Base-by-base conservation (phyloP, 2,888 invertebrate genomes). In the Craniophora ligustri region DNA sequence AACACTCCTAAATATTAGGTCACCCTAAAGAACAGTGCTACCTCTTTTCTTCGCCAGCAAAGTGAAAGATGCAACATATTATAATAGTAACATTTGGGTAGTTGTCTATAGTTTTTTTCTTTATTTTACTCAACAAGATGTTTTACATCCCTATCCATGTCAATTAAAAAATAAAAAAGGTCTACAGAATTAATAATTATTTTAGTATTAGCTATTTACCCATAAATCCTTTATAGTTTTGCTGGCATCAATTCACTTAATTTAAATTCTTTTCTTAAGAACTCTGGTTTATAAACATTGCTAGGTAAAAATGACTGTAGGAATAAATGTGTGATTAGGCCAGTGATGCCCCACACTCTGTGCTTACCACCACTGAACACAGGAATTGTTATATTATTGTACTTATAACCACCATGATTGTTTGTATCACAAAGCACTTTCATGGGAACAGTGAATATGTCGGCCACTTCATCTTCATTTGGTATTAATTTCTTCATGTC, bases 341-440 rank as follows among this genome's bases (percentile, higher is more conserved):
- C 97, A 0, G 97, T 98, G 8, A 96, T 92, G 3, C 97, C 97
- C 97, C 97, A 97, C 55, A 97, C 94, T 75, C 94, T 94, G 68
- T 95, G 81, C 57, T 86, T 87, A 16, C 94, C 94, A 13, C 94
- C 94, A 11, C 94, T 93, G 39, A 91, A 87, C 75, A 95, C 95
- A 0, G 95, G 95, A 18, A 97, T 53, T 0, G 65, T 61, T 1
- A 72, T 18, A 56, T 85, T 87, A 39, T 91, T 86, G 82, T 95
- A 97, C 72, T 95, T 95, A 0, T 96, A 96, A 71, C 95, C 95
- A 7, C 94, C 94, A 72, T 95, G 94, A 41, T 94, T 94, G 0
- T 91, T 79, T 0, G 92, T 91, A 71, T 95, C 90, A 74, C 96
- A 96, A 2, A 98, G 88, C 23, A 94, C 92, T 66, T 93, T 92